phyloP scores from a whole-genome alignment of 2,797 vertebrate species.

The Hozukius guyotensis region DNA sequence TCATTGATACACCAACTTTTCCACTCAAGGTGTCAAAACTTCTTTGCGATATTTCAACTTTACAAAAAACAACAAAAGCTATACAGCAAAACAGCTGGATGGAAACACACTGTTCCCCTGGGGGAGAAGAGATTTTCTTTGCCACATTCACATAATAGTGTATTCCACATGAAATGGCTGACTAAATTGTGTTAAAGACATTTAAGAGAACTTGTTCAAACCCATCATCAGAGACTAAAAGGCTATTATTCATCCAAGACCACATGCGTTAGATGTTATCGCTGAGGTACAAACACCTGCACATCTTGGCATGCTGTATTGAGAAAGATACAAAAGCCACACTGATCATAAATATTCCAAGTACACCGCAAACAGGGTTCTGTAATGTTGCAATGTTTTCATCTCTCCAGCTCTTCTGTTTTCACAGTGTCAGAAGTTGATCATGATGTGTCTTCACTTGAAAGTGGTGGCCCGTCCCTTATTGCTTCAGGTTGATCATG shows the following conservation, averaged over 20 bases:
- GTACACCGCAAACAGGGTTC: neutral
- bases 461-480: neutral
- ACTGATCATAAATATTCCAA: neutral
- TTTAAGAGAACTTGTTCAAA: neutral
- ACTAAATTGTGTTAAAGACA: neutral
- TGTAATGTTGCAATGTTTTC: neutral
- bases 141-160: neutral
- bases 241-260: neutral
- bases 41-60: neutral
- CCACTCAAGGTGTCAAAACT: too few relatives aligned
- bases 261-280: neutral
- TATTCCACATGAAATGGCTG: neutral
- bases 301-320: neutral
- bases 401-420: neutral
- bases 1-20: neutral
- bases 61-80: neutral
- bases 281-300: constrained; percentile 12
- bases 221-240: neutral
- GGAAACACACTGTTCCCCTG: neutral
- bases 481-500: neutral
- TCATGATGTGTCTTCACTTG: neutral
- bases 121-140: neutral
- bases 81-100: neutral
- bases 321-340: neutral
- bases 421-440: neutral